Conservation (phyloP, 2,113 vertebrate species). For the Podocnemis expansa region DNA sequence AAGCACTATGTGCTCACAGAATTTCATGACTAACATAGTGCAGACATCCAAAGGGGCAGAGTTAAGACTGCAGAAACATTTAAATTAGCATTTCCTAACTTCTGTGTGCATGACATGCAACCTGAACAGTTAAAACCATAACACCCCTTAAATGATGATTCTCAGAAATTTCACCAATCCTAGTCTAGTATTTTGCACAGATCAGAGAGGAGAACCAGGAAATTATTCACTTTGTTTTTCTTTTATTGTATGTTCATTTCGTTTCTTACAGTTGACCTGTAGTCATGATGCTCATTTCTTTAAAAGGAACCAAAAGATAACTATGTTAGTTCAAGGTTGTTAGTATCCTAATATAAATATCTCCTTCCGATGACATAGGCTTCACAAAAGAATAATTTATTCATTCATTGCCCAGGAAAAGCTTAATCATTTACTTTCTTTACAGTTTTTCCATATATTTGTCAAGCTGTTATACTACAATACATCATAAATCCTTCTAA, state of each 20-base stretch:
- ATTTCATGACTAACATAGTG: neutral
- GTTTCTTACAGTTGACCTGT: neutral
- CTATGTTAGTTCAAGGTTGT: neutral
- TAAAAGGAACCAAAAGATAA: neutral
- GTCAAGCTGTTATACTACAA: neutral
- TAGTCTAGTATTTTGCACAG: neutral
- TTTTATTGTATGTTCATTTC: neutral
- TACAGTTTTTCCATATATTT: neutral
- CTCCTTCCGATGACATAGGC: neutral
- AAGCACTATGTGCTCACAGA: neutral
- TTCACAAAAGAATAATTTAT: conserved; percentile 3
- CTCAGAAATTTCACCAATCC: neutral
- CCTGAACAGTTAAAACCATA: neutral
- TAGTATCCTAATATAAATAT: neutral
- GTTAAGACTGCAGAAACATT: neutral
- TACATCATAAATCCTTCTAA: neutral
- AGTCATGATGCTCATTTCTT: neutral
- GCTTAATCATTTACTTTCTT: conserved; percentile 37
- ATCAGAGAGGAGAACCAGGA: neutral
- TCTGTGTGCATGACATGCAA: neutral
- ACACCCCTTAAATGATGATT: neutral
- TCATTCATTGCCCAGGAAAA: neutral
- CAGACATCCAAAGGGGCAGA: neutral
- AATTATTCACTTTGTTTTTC: neutral
- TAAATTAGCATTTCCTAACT: neutral